phyloP scores from a whole-genome alignment of 2,113 vertebrate species.

The Colossoma macropomum region DNA sequence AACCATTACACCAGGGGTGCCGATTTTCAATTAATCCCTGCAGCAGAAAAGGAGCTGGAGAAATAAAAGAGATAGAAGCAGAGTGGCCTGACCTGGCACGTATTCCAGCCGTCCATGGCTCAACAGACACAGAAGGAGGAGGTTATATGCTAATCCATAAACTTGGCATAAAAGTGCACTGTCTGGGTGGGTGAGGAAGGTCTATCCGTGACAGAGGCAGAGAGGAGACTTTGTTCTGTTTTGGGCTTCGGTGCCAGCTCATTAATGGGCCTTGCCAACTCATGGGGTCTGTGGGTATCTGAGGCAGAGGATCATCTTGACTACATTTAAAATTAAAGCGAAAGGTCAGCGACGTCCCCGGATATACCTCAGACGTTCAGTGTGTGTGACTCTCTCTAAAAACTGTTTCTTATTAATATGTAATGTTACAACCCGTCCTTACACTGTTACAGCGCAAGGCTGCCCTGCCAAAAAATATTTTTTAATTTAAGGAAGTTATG shows the following conservation, averaged over 20 bases:
- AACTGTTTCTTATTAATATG: constrained; percentile 51
- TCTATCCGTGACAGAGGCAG: constrained; percentile 37
- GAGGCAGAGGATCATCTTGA: constrained; percentile 36
- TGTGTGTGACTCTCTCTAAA: background rate
- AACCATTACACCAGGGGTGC: constrained; percentile 30
- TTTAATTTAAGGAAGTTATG: constrained; percentile 51
- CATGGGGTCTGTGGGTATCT: background rate
- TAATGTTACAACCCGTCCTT: constrained; percentile 47
- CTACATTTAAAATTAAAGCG: constrained; percentile 28
- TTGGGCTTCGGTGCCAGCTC: constrained; percentile 34
- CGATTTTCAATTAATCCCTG: constrained; percentile 41
- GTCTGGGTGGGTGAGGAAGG: constrained; percentile 28
- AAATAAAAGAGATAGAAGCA: constrained; percentile 4
- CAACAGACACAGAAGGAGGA: constrained; percentile 28
- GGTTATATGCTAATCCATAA: constrained; percentile 46
- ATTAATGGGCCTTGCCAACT: constrained; percentile 26
- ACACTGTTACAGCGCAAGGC: constrained; percentile 27
- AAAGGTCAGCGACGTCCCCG: constrained; percentile 8
- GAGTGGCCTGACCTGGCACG: constrained; percentile 6
- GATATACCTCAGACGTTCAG: constrained; percentile 2
- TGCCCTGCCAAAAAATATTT: constrained; percentile 38
- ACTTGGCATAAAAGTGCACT: constrained; percentile 20
- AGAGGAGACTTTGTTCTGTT: constrained; percentile 29
- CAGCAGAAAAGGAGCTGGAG: constrained; percentile 19
- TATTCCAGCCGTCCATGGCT: background rate